Evolutionary conservation across 2,888 invertebrate species (phyloP), one percentile per base, ranked within the genome.

Genomic region (Lycophotia porphyrea): DNA sequence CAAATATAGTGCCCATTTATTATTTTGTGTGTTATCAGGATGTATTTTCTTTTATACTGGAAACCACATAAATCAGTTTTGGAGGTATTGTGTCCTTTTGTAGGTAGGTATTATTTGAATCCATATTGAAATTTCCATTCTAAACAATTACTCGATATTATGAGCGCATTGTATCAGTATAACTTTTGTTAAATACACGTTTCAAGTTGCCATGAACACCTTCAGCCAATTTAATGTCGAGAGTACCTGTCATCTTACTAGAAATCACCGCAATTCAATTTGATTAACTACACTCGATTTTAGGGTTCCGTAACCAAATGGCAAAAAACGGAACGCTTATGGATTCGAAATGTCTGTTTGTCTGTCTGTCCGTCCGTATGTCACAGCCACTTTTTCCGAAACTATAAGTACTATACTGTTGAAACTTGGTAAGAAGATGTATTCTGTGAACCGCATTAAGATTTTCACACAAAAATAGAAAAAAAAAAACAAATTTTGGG

Each of bases 1-100:
- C 64, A 80, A 84, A 74, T 83, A 81, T 75, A 80, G 52, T 67
- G 39, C n/a, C 66, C 44, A 67, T 74, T 83, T 66, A 74, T 69
- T 82, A 76, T 44, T 49, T 81, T 60, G 18, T 27, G 65, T 75
- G n/a, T 63, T 66, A 55, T 71, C 52, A 24, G 42, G 31, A 61
- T 67, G 55, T 58, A 58, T 69, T 76, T 81, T 68, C 55, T 49
- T 75, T 64, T 31, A 60, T 65, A 42, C 36, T 79, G 27, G 60
- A 78, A 78, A 78, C 47, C 34, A 64, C 21, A 64, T 55, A 18
- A 69, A 61, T 77, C 49, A 49, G n/a, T 44, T 36, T n/a, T 34
- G 58, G 24, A 52, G 42, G 44, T 61, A 47, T 58, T 47, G 31
- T 61, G 34, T 24, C 55, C 42, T 55, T 24, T 36, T 63, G n/a